Conservation (phyloP, 2,888 invertebrate genomes). For the Osmoderma eremita region DNA sequence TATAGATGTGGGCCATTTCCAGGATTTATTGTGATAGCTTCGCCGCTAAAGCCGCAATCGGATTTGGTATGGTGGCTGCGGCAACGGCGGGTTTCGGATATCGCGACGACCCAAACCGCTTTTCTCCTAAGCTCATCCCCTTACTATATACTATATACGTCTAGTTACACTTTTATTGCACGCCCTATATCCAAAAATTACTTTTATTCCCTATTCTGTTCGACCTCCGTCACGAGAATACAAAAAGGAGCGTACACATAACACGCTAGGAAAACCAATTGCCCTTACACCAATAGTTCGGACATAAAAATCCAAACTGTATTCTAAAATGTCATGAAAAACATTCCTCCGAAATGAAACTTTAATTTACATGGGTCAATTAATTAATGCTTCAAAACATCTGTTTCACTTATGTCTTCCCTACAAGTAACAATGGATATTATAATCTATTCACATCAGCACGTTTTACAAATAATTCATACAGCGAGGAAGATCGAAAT, state of each 20-base stretch:
- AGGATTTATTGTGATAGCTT: slow-evolving; percentile 62
- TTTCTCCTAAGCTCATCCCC: slow-evolving; percentile 38
- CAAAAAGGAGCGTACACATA: slow-evolving; percentile 1
- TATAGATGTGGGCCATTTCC: slow-evolving; percentile 59
- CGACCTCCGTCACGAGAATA: slow-evolving; percentile 17
- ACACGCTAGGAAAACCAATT: slow-evolving; percentile 7
- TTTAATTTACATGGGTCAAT: no score
- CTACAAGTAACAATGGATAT: not conserved
- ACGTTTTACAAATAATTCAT: no score
- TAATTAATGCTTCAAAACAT: no score
- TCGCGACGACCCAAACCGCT: slow-evolving; percentile 45
- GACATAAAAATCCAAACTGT: slow-evolving; percentile 6
- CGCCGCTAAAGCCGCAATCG: slow-evolving; percentile 61
- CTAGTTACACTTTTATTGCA: slow-evolving; percentile 55
- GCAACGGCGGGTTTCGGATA: slow-evolving; percentile 45
- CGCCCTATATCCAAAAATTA: slow-evolving; percentile 53
- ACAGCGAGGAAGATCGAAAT: no score
- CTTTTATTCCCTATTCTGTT: slow-evolving; percentile 29
- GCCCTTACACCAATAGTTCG: not conserved
- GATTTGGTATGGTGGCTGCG: slow-evolving; percentile 53
- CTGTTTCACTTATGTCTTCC: no score
- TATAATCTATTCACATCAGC: no score
- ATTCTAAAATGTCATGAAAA: no score
- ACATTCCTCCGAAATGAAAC: no score
- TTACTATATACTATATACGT: slow-evolving; percentile 44